Evolutionary conservation across 2,797 vertebrate genomes (phyloP), one percentile per base, ranked within the genome.

Genomic region (Poeciliopsis gracilis): DNA sequence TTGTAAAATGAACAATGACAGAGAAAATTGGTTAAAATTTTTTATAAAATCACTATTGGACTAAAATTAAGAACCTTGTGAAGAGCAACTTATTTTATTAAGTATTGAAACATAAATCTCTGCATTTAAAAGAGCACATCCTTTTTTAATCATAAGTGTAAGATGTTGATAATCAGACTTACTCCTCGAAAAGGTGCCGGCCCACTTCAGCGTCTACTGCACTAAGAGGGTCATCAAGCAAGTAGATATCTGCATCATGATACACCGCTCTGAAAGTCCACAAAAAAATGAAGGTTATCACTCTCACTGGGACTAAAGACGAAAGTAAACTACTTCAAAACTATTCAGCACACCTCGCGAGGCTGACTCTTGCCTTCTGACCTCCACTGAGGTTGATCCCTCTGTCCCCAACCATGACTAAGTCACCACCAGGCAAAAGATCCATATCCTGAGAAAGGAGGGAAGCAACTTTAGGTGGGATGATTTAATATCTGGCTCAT

Each of bases 151-250:
- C 77, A 75, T 8, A 71, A 72, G 38, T 36, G 0, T 28, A 30
- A 80, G 81, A 87, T 77, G 74, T 77, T 57, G 74, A 7, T n/a
- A 18, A 70, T 1, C 36, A 28, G 77, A 96, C 97, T 90, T 95
- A 99, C 98, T 97, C 95, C 83, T 99, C 97, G 92, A 99, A 99
- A 63, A 99, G 92, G 84, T 98, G 97, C 69, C 94, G 96, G 77
- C 97, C 96, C 2, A 99, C 98, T 92, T 99, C 98, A 7, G 97
- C 94, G 84, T 99, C 98, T 6, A 99, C 98, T 0, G 98, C 98
- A 70, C 98, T 99, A 86, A 99, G 94, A 0, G 97, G 98, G 78
- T 99, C 98, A 28, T 99, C 98, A 92, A 99, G 87, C 79, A 99
- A 93, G 90, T 99, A 99, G 93, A 99, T 95, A 79, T 99, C 98